A percentile compares a stretch with the other conserved stretches of the same genome.
Conservation (phyloP, 2,113 vertebrate species). For the Aspidoscelis tigris region DNA sequence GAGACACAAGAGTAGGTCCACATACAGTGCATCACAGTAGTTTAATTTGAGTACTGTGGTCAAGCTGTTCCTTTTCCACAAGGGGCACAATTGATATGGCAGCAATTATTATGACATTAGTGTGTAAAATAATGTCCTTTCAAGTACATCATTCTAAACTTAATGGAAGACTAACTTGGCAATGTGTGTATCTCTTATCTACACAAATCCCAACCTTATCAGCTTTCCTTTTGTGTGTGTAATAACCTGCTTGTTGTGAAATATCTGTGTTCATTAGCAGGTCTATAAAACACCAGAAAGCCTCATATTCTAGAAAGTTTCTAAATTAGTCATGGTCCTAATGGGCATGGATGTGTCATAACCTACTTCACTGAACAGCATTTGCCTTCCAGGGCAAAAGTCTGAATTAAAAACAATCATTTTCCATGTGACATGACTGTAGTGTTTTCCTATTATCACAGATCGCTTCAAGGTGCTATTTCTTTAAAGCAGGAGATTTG, state of each 20-base stretch:
- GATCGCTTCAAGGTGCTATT: background rate
- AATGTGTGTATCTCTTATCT: too few relatives aligned
- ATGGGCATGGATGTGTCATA: slow-evolving; percentile 2
- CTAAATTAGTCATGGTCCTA: slow-evolving; percentile 5
- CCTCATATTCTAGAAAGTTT: background rate
- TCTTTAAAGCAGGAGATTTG: background rate
- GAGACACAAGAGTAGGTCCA: too few relatives aligned
- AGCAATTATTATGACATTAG: too few relatives aligned
- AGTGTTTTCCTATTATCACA: background rate
- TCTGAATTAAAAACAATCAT: slow-evolving; percentile 2
- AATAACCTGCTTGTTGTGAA: background rate
- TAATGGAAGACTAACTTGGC: too few relatives aligned
- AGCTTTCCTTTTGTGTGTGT: background rate
- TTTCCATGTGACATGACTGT: background rate
- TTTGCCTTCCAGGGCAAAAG: background rate
- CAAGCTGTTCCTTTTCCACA: too few relatives aligned
- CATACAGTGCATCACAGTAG: too few relatives aligned
- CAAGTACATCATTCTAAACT: too few relatives aligned
- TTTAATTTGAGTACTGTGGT: too few relatives aligned
- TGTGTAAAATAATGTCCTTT: too few relatives aligned
- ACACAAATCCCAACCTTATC: too few relatives aligned
- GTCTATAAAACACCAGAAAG: background rate
- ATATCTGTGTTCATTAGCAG: background rate
- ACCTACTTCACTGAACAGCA: background rate
- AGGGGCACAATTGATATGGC: too few relatives aligned